Conservation (phyloP, 2,113 vertebrate genomes). For the Myanophis thanlyinensis region DNA sequence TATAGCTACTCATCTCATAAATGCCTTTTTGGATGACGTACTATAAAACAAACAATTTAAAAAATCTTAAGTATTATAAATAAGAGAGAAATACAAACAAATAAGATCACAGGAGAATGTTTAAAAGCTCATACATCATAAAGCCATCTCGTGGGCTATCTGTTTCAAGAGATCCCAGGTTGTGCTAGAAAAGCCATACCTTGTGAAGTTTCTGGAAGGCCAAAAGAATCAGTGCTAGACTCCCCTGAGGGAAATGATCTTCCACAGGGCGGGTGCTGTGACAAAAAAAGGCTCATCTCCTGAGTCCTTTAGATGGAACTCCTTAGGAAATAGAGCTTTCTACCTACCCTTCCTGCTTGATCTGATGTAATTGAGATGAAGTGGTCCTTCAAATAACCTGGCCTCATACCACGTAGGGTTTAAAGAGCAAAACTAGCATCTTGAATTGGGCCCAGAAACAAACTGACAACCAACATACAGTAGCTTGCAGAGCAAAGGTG, state of each 20-base stretch:
- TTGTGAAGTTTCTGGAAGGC: neutral
- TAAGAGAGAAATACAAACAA: neutral
- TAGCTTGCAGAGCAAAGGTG: neutral
- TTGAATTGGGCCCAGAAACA: neutral
- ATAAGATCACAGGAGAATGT: neutral
- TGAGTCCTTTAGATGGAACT: neutral
- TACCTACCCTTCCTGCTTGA: neutral
- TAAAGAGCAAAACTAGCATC: neutral
- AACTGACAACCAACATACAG: neutral
- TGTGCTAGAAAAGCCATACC: neutral
- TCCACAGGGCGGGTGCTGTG: neutral
- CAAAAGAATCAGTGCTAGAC: neutral
- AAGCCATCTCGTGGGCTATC: neutral
- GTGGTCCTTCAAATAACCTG: neutral
- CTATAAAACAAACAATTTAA: neutral
- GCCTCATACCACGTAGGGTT: neutral
- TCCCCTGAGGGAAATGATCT: neutral
- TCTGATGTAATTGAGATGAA: neutral
- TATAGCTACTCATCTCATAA: neutral
- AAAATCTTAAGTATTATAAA: neutral
- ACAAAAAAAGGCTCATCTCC: neutral
- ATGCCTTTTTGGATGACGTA: neutral
- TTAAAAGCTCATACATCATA: neutral
- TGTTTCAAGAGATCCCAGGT: neutral
- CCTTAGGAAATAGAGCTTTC: neutral